Conservation (phyloP, 2,797 vertebrate species). For the Craterocephalus amniculus region DNA sequence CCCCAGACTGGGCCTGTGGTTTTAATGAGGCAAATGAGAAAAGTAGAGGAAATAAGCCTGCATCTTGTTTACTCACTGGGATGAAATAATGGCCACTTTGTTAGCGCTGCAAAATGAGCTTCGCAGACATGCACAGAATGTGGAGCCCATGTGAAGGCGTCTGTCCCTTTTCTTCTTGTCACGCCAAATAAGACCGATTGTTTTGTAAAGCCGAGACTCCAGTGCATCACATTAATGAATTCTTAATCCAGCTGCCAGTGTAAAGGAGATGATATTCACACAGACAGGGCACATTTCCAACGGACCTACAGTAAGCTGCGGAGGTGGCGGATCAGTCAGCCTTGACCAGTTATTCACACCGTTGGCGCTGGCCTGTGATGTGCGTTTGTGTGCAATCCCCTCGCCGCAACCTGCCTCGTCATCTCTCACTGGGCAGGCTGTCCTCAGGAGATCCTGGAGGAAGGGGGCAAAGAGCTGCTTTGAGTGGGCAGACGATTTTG, state of each 20-base stretch:
- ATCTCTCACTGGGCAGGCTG: slow-evolving; percentile 38
- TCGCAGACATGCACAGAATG: slow-evolving; percentile 61
- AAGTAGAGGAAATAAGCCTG: slow-evolving; percentile 53
- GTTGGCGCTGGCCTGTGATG: slow-evolving; percentile 55
- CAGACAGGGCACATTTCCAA: slow-evolving; percentile 62
- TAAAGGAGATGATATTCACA: slow-evolving; percentile 64
- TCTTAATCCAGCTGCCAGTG: slow-evolving; percentile 28
- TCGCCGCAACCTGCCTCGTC: slow-evolving; percentile 42
- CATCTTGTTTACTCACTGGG: slow-evolving; percentile 60
- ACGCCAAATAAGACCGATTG: slow-evolving; percentile 46
- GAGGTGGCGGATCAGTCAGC: slow-evolving; percentile 23
- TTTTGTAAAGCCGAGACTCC: slow-evolving; percentile 26
- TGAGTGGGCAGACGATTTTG: slow-evolving; percentile 32
- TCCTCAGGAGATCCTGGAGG: slow-evolving; percentile 31
- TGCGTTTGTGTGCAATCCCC: slow-evolving; percentile 29
- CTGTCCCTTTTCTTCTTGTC: slow-evolving; percentile 63
- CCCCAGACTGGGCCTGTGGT: slow-evolving; percentile 23
- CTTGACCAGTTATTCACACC: slow-evolving; percentile 56
- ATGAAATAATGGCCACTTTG: slow-evolving; percentile 58
- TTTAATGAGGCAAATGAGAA: slow-evolving; percentile 30
- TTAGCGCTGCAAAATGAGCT: slow-evolving; percentile 46
- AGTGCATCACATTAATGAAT: slow-evolving; percentile 54
- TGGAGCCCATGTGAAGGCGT: slow-evolving; percentile 57
- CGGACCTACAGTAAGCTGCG: slow-evolving; percentile 37
- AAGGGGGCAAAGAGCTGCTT: slow-evolving; percentile 52